A percentile compares a stretch with the other conserved stretches of the same genome.
Evolutionary conservation across 2,888 invertebrate genomes (phyloP).

Genomic region (Rhodophaea formosa): DNA sequence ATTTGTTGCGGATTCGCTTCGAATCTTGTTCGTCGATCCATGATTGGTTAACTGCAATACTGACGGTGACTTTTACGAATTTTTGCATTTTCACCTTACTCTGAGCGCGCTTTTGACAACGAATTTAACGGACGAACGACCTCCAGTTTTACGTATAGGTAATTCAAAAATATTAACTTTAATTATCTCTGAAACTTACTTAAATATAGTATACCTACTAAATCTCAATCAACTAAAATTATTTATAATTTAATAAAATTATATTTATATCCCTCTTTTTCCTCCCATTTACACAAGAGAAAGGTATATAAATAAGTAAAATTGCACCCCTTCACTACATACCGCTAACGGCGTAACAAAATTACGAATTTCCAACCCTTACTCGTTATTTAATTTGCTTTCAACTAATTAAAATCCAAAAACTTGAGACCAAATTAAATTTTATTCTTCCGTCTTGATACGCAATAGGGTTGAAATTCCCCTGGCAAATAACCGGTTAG

Average conservation of each 20-base stretch:
- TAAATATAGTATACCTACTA: neutral
- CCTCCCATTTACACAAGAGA: neutral
- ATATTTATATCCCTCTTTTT: neutral
- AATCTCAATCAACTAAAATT: neutral
- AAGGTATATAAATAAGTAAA: neutral
- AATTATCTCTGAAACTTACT: too few relatives aligned
- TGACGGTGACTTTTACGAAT: too few relatives aligned
- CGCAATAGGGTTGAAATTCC: slow-evolving; percentile 22
- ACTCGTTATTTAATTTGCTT: slow-evolving; percentile 74
- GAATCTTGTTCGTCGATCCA: too few relatives aligned
- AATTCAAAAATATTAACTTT: too few relatives aligned
- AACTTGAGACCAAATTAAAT: slow-evolving; percentile 77
- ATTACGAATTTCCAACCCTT: slow-evolving; percentile 33
- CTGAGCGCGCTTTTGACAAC: too few relatives aligned
- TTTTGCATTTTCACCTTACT: too few relatives aligned
- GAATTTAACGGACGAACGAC: too few relatives aligned
- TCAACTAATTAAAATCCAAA: slow-evolving; percentile 80
- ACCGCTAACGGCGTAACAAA: slow-evolving; percentile 9
- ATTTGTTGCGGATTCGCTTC: too few relatives aligned
- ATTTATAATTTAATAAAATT: neutral
- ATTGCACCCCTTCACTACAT: slow-evolving; percentile 20
- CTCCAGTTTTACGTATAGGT: too few relatives aligned
- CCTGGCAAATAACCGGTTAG: neutral
- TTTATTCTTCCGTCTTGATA: slow-evolving; percentile 51
- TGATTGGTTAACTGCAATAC: too few relatives aligned